These are phyloP conservation scores for Brachylomia viminalis DNA, from an alignment of 2,888 invertebrate genomes.

Conservation along the genomic window DNA sequence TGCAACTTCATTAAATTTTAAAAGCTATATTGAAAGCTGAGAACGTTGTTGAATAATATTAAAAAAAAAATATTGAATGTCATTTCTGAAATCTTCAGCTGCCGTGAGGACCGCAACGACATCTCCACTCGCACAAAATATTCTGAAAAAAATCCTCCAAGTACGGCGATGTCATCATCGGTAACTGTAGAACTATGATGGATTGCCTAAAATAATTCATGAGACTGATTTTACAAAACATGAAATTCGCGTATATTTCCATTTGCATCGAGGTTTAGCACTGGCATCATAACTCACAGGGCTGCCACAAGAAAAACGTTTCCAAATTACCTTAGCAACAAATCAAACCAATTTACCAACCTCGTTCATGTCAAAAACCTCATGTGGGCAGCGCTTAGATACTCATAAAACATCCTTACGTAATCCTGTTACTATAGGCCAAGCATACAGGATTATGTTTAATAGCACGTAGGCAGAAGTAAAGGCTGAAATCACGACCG, in stretches of 20 bases:
- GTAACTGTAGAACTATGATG: background rate
- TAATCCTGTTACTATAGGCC: constrained; percentile 28
- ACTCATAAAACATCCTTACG: constrained; percentile 38
- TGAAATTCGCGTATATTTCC: background rate
- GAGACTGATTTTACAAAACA: background rate
- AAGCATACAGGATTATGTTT: constrained; percentile 19
- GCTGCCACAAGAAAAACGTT: background rate
- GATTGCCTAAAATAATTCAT: background rate
- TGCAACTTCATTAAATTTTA: background rate
- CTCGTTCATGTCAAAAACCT: constrained; percentile 24
- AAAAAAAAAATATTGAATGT: background rate
- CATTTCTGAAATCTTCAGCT: background rate
- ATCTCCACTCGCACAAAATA: background rate
- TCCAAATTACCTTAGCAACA: constrained; percentile 1
- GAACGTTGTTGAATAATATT: background rate
- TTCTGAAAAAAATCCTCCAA: background rate
- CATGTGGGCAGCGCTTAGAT: constrained; percentile 53
- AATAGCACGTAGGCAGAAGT: constrained; percentile 57
- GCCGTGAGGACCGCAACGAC: background rate
- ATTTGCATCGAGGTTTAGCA: constrained; percentile 6
- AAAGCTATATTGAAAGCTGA: background rate
- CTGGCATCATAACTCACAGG: background rate
- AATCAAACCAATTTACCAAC: constrained; percentile 21
- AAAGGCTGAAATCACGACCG: constrained; percentile 45
- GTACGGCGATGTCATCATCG: background rate